These are phyloP conservation scores for Glaucopsyche alexis DNA, from an alignment of 2,888 invertebrate species.

Conservation along the genomic window DNA sequence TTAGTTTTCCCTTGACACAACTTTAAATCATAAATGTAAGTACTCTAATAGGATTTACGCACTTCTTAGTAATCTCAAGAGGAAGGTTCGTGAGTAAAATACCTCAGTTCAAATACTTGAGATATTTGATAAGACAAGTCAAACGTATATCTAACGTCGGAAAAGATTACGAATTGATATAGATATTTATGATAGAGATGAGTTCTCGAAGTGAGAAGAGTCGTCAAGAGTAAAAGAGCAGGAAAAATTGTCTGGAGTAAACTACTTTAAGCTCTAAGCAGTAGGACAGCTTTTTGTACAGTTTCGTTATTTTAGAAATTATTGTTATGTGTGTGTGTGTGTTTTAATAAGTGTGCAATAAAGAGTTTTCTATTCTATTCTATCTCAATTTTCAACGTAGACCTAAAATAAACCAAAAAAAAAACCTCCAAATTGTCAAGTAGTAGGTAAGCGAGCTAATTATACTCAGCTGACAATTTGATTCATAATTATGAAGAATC, in stretches of 20 bases:
- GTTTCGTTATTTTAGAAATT: too few relatives aligned
- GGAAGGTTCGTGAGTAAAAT: neutral
- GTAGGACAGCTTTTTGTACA: too few relatives aligned
- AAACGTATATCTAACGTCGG: neutral
- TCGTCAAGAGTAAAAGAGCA: neutral
- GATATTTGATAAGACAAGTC: conserved; percentile 12
- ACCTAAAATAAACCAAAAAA: too few relatives aligned
- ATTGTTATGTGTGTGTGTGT: too few relatives aligned
- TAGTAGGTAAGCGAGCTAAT: too few relatives aligned
- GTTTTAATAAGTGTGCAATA: too few relatives aligned
- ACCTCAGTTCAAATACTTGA: neutral
- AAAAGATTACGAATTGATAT: neutral
- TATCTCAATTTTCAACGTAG: too few relatives aligned
- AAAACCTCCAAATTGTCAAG: too few relatives aligned
- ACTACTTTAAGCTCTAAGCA: too few relatives aligned
- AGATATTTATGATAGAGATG: neutral
- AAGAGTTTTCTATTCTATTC: too few relatives aligned
- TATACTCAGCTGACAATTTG: too few relatives aligned
- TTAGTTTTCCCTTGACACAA: neutral
- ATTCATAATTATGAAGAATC: too few relatives aligned
- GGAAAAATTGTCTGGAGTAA: neutral
- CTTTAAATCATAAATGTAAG: neutral
- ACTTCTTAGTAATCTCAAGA: conserved; percentile 14
- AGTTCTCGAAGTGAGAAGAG: neutral
- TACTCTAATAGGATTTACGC: neutral